Base-by-base conservation (phyloP, 2,888 invertebrate species). In the Chaitophorus viminalis region DNA sequence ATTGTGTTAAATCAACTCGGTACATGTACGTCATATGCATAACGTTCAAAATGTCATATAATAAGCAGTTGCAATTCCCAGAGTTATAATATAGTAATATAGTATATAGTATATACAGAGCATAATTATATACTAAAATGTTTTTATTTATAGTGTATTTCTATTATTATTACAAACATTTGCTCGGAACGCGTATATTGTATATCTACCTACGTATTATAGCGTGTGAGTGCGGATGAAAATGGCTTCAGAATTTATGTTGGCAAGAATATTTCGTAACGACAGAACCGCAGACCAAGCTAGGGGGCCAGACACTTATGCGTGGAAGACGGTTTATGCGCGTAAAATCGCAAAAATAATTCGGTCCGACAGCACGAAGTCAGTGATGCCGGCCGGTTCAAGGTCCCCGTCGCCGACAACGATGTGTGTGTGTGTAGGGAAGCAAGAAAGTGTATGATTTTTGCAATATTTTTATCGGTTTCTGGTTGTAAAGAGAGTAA, bases 271-370 rank as follows among this genome's bases (percentile, higher is more conserved):
- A n/a, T 84, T 75, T 84, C 65, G 33, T 76, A 84, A 76, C 29
- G 84, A 76, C 84, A 46, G 11, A 39, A 46, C 46, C 46, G 3
- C 46, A 65, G 29, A 18, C 65, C 25, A 18, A n/a, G n/a, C n/a
- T n/a, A n/a, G 70, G 74, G 74, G 82, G 74, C 36, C 33, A 5
- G 17, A 36, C 54, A 74, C 52, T 82, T 31, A 29, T 11, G 83
- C 6, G 74, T 25, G 54, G 72, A 29, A 31, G 82, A 29, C 18
- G 39, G 29, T 83, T 83, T 29, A 39, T 36, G 46, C 39, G 68
- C 84, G 77, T 85, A 85, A 85, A 77, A 85, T 77, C 84, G 84
- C 77, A 85, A 85, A 60, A 85, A 85, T 76, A 76, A 85, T 85
- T 85, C 65, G 84, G 84, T 77, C 84, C 68, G 84, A 77, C 84